phyloP scores from a whole-genome alignment of 2,888 invertebrate species.

The Hofmannophila pseudospretella region DNA sequence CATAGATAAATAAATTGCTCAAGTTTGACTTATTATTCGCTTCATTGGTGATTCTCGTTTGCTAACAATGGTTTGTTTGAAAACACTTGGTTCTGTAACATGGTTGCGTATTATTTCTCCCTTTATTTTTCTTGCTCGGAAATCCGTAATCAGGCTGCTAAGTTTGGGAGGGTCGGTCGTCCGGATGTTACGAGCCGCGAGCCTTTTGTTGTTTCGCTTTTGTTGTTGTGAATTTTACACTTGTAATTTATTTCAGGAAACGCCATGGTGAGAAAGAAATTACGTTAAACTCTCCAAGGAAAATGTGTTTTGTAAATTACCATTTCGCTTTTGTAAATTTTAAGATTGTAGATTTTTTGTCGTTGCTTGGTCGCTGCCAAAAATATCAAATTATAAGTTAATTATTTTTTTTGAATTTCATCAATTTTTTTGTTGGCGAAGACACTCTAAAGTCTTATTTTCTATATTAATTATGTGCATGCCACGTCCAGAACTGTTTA shows the following conservation, averaged over 20 bases:
- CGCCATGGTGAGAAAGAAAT: conserved; percentile 74
- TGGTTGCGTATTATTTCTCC: conserved; percentile 55
- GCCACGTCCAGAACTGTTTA: too few relatives aligned
- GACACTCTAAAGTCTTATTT: too few relatives aligned
- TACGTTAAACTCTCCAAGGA: conserved; percentile 71
- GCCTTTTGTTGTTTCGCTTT: conserved; percentile 76
- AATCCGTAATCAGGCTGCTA: conserved; percentile 76
- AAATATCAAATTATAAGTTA: too few relatives aligned
- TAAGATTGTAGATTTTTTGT: conserved; percentile 41
- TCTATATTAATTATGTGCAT: too few relatives aligned
- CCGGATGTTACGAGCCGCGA: conserved; percentile 75
- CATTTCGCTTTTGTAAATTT: conserved; percentile 56
- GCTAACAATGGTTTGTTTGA: conserved; percentile 39
- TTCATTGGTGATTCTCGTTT: conserved; percentile 19
- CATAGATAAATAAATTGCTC: conserved; percentile 15
- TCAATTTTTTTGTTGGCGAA: too few relatives aligned
- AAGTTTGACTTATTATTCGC: conserved; percentile 9
- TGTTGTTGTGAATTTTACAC: conserved; percentile 78
- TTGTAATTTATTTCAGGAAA: conserved; percentile 78
- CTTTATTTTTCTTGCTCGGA: conserved; percentile 70
- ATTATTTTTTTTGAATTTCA: too few relatives aligned
- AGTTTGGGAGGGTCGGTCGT: conserved; percentile 71
- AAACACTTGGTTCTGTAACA: conserved; percentile 46
- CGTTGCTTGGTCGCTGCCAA: too few relatives aligned
- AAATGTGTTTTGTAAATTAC: conserved; percentile 75